These are phyloP conservation scores for Cheilosia scutellata DNA, from an alignment of 2,888 invertebrate species.

Conservation along the genomic window DNA sequence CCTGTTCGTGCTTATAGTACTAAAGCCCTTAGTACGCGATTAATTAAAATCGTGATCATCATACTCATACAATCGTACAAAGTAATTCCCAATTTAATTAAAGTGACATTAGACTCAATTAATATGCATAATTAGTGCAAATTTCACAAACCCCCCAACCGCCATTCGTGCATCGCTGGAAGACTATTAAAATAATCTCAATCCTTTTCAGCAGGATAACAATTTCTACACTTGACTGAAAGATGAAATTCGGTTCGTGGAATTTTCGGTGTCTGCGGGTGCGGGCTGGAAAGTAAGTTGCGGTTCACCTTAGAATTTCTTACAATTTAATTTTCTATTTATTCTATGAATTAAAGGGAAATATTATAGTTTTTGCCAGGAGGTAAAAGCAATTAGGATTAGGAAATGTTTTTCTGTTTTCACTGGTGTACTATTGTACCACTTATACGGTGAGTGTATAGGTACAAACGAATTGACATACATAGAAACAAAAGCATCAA, in stretches of 20 bases:
- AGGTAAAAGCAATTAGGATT: slow-evolving; percentile 16
- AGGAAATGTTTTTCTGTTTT: neutral
- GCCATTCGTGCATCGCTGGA: slow-evolving; percentile 28
- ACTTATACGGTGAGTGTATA: neutral
- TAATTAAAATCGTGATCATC: slow-evolving; percentile 70
- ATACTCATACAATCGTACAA: slow-evolving; percentile 33
- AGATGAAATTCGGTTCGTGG: slow-evolving; percentile 26
- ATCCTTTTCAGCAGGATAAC: slow-evolving; percentile 36
- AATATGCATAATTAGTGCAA: slow-evolving; percentile 73
- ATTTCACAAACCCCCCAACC: slow-evolving; percentile 12
- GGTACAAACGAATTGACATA: slow-evolving; percentile 48
- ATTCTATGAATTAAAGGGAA: neutral
- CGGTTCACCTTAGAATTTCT: slow-evolving; percentile 26
- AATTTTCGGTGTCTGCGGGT: slow-evolving; percentile 39
- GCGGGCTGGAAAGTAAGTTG: slow-evolving; percentile 47
- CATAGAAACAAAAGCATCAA: slow-evolving; percentile 54
- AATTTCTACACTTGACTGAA: slow-evolving; percentile 15
- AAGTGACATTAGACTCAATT: slow-evolving; percentile 68
- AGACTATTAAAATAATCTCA: slow-evolving; percentile 51
- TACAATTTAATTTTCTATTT: slow-evolving; percentile 20
- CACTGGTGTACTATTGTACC: neutral
- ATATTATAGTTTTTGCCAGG: neutral
- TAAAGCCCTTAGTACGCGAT: slow-evolving; percentile 11
- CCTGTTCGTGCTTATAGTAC: slow-evolving; percentile 17
- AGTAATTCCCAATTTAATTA: slow-evolving; percentile 71